These are phyloP conservation scores for Gorilla gorilla DNA, from an alignment of 2,113 vertebrate species.

Conservation along the genomic window DNA sequence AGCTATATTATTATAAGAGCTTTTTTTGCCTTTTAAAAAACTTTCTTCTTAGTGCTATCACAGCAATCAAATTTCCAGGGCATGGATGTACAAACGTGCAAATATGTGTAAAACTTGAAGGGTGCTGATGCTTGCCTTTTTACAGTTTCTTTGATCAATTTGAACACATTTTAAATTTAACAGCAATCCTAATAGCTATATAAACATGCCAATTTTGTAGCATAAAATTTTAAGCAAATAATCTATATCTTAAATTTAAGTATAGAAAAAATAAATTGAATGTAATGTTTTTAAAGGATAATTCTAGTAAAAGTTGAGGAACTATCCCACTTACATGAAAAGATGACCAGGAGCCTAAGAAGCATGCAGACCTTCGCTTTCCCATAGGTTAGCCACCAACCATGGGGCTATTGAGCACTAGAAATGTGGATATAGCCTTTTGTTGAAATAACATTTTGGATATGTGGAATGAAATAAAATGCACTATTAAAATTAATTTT, in stretches of 20 bases:
- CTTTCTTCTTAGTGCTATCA: not conserved
- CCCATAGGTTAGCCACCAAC: too few species aligned
- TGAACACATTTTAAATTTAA: not conserved
- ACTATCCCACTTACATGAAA: not conserved
- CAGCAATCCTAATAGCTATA: not conserved
- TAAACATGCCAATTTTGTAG: not conserved
- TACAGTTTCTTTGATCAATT: not conserved
- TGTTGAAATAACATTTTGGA: not conserved
- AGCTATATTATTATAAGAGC: not conserved
- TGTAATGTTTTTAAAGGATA: not conserved
- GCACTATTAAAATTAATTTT: not conserved
- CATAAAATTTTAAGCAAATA: not conserved
- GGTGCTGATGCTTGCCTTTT: not conserved
- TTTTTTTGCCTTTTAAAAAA: not conserved
- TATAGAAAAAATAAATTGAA: not conserved
- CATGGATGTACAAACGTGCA: not conserved
- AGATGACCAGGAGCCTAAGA: not conserved
- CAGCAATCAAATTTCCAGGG: not conserved
- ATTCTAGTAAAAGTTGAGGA: not conserved
- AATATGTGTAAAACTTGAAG: not conserved
- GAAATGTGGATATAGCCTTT: not conserved
- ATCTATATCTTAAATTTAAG: not conserved
- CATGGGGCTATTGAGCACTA: not conserved
- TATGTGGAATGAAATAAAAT: not conserved
- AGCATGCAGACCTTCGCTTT: not conserved